A percentile compares a stretch with the other conserved stretches of the same genome.
Conservation (phyloP, 2,888 invertebrate genomes). For the Chaetoderma sp. region DNA sequence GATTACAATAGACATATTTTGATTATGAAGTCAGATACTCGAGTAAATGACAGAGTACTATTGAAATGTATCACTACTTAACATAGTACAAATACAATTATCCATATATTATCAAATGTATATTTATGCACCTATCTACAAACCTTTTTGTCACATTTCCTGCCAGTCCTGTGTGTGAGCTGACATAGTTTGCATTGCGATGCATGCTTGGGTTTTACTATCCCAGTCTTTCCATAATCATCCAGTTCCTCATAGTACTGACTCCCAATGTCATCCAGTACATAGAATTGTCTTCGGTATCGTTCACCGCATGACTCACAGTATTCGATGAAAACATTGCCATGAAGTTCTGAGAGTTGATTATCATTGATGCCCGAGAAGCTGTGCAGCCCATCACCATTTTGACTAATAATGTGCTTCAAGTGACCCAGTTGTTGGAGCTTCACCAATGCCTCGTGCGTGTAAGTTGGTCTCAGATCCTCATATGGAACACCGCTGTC, state of each 20-base stretch:
- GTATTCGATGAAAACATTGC: constrained; percentile 59
- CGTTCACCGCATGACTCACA: constrained; percentile 51
- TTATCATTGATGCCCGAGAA: constrained; percentile 49
- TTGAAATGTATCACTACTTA: no score
- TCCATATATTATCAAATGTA: no score
- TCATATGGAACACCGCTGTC: constrained; percentile 56
- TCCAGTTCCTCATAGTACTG: constrained; percentile 58
- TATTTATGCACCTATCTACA: no score
- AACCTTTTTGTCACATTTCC: constrained; percentile 54
- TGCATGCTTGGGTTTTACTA: constrained; percentile 50
- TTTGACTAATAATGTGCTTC: constrained; percentile 59
- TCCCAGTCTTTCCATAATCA: constrained; percentile 46
- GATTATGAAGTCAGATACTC: no score
- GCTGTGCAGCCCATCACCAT: constrained; percentile 61
- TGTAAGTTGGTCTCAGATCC: constrained; percentile 57
- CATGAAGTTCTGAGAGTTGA: constrained; percentile 59
- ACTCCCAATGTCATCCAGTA: constrained; percentile 54
- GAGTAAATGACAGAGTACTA: no score
- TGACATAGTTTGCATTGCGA: constrained; percentile 52
- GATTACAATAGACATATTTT: no score
- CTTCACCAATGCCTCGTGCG: constrained; percentile 56
- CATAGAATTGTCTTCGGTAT: constrained; percentile 51
- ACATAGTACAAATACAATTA: no score
- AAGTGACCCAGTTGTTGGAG: constrained; percentile 45
- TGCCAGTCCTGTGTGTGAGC: constrained; percentile 55